Evolutionary conservation across 2,113 vertebrate genomes (phyloP), one percentile per base, ranked within the genome.

Genomic region (Cnemophilus loriae): DNA sequence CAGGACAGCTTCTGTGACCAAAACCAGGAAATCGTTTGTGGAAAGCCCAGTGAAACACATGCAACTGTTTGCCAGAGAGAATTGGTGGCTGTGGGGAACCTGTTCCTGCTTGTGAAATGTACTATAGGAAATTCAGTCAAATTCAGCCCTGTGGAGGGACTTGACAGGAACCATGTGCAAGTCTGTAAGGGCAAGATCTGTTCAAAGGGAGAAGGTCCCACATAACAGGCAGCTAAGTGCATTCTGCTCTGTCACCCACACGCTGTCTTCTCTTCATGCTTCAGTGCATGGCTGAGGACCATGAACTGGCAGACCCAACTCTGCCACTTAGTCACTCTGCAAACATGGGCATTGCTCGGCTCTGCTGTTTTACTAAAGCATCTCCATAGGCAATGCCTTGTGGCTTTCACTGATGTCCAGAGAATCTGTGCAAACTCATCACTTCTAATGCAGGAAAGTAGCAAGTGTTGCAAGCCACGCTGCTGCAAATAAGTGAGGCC

Each of bases 201-300:
- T 61, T 56, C 70, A 73, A 64, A 81, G 16, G 24, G 33, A 93
- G 47, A 57, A 63, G 30, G 50, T 55, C 27, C 19, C 52, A 60
- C 0, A 0, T 68, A 59, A 84, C 10, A 89, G 32, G 7, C 41
- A 69, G n/a, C 46, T 83, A 84, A 70, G 57, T 0, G 0, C 69
- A 64, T 46, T 70, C 41, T 52, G 87, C 61, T 85, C 74, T 1
- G 0, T 59, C 79, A 59, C 19, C 42, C 60, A 47, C 15, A 15
- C 4, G 3, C 33, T 64, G 53, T 86, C 59, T 53, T 57, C 78
- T 64, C 39, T 84, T 50, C 76, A 47, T 16, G 64, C 60, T 84
- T 84, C 80, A 81, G 0, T 63, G 78, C 37, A 13, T 32, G 75
- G 33, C 63, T 63, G 23, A 27, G 46, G n/a, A 84, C 71, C 23